A percentile compares a stretch with the other conserved stretches of the same genome.
phyloP scores from a whole-genome alignment of 1,140 invertebrate species.

The Anadara kagoshimensis region DNA sequence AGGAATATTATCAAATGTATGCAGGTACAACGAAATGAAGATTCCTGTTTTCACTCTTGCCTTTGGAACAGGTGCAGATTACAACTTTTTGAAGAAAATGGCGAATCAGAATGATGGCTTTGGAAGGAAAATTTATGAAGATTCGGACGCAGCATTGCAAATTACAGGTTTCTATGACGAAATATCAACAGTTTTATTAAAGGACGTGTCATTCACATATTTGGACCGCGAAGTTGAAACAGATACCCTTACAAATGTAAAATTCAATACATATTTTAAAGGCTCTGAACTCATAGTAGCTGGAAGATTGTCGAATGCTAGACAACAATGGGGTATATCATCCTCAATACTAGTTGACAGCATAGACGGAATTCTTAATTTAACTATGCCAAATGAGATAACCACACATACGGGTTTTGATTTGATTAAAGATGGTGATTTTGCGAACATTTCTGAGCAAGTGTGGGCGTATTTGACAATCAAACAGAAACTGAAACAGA shows the following conservation, averaged over 20 bases:
- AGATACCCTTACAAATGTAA: conserved; percentile 47
- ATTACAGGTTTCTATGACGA: conserved; percentile 79
- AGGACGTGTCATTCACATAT: conserved; percentile 30
- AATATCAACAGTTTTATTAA: conserved; percentile 32
- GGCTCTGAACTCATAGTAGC: conserved; percentile 51
- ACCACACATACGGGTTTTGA: too few species aligned
- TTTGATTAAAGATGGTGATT: neutral
- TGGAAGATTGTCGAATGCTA: conserved; percentile 45
- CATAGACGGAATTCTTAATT: too few species aligned
- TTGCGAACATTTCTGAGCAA: conserved; percentile 75
- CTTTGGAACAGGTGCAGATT: conserved; percentile 83
- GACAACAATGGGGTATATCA: neutral
- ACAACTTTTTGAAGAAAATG: conserved; percentile 79
- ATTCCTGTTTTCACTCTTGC: conserved; percentile 79
- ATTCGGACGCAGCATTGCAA: conserved; percentile 82
- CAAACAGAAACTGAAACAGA: conserved; percentile 78
- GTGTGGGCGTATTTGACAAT: conserved; percentile 83
- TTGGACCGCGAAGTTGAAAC: conserved; percentile 58
- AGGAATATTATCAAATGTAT: conserved; percentile 75
- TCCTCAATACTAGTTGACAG: too few species aligned
- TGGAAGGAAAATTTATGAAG: conserved; percentile 83
- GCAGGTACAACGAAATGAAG: conserved; percentile 39
- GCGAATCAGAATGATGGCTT: conserved; percentile 81
- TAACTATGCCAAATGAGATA: too few species aligned
- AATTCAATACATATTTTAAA: conserved; percentile 42